Conservation (phyloP, 35 echinoderm and acorn worm species). For the Lytechinus pictus region DNA sequence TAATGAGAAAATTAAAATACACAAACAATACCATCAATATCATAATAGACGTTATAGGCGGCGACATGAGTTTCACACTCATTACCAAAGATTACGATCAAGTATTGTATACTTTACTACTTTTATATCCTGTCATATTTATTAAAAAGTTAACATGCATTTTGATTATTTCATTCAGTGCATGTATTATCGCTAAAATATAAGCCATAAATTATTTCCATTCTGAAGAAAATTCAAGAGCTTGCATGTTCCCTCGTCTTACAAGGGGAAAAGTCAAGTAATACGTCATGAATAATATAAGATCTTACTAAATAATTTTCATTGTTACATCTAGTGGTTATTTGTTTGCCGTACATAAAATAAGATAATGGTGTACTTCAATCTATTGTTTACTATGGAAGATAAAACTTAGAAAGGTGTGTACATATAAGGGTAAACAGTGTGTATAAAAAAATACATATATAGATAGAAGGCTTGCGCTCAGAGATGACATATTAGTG, state of each 20-base stretch:
- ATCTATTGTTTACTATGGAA: neutral
- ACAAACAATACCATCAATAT: no score
- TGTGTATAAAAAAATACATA: no score
- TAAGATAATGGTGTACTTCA: conserved; percentile 13
- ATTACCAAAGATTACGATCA: no score
- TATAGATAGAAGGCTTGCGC: no score
- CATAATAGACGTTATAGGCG: no score
- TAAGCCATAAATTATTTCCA: neutral
- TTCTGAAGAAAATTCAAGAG: neutral
- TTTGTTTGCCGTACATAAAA: neutral
- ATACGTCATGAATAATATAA: neutral
- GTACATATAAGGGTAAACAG: neutral
- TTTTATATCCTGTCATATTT: neutral
- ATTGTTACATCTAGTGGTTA: neutral
- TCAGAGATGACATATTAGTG: no score
- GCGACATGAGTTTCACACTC: no score
- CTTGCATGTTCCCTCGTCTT: neutral
- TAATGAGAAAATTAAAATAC: no score
- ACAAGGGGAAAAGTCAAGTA: neutral
- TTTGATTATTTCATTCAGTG: neutral
- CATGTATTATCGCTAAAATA: neutral
- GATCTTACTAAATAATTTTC: neutral
- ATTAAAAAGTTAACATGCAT: neutral
- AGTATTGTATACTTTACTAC: no score
- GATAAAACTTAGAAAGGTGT: neutral